phyloP scores from a whole-genome alignment of 2,113 vertebrate genomes.

The Anarrhichthys ocellatus region DNA sequence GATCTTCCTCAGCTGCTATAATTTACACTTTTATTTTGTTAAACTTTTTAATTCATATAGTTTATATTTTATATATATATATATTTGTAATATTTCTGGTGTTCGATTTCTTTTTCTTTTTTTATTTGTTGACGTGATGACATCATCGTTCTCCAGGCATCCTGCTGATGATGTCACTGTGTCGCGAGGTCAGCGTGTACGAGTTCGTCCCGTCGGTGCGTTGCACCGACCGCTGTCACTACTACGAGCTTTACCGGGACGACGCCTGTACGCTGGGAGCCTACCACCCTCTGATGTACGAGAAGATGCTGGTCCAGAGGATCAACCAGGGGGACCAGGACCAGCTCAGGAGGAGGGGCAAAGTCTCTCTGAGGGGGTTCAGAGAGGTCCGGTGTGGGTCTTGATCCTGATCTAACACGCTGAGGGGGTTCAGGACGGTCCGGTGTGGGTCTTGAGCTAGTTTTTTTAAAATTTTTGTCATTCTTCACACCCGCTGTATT shows the following conservation, averaged over 20 bases:
- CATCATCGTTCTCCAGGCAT: slow-evolving; percentile 9
- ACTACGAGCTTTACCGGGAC: slow-evolving; percentile 25
- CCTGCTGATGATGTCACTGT: slow-evolving; percentile 42
- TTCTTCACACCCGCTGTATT: background rate
- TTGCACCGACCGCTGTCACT: slow-evolving; percentile 16
- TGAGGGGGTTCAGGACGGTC: background rate
- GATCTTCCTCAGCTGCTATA: too few relatives aligned
- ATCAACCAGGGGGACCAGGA: background rate
- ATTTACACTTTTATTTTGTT: too few relatives aligned
- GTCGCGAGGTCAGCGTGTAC: slow-evolving; percentile 34
- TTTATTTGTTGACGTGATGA: too few relatives aligned
- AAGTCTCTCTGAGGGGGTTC: slow-evolving; percentile 11
- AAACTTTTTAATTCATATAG: too few relatives aligned
- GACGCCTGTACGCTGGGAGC: slow-evolving; percentile 20
- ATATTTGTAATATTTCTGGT: too few relatives aligned
- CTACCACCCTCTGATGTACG: slow-evolving; percentile 26
- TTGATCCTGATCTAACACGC: background rate
- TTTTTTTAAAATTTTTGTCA: too few relatives aligned
- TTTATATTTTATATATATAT: too few relatives aligned
- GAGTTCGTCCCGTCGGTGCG: slow-evolving; percentile 29
- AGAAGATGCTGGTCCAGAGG: slow-evolving; percentile 44
- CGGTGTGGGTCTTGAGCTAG: background rate
- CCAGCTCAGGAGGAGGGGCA: slow-evolving; percentile 3
- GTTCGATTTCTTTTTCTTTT: too few relatives aligned
- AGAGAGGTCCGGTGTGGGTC: background rate